Conservation (phyloP, 2,888 invertebrate species). For the Catonia carolina region DNA sequence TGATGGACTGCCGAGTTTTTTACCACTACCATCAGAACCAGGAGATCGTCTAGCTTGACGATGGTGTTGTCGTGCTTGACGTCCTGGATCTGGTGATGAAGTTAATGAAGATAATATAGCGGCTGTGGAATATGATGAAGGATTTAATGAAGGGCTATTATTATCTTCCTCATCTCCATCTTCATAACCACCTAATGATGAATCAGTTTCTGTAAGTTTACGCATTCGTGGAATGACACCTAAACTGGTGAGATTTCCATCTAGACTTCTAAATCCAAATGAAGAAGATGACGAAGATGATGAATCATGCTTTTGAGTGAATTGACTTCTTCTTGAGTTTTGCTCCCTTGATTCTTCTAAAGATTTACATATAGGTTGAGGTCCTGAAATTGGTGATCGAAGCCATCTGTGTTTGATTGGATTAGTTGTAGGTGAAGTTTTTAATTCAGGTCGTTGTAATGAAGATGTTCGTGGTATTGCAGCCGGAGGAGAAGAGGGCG, state of each 20-base stretch:
- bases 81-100: constrained; percentile 34
- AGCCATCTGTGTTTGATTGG: constrained; percentile 36
- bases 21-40: constrained; percentile 40
- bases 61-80: constrained; percentile 28
- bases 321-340: constrained; percentile 51
- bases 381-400: constrained; percentile 35
- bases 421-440: constrained; percentile 34
- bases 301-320: constrained; percentile 49
- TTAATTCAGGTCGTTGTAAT: constrained; percentile 29
- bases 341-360: constrained; percentile 46
- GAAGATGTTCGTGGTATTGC: constrained; percentile 40
- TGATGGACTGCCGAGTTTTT: constrained; percentile 38
- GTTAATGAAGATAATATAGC: constrained; percentile 36
- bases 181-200: constrained; percentile 48
- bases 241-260: constrained; percentile 42
- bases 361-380: constrained; percentile 40
- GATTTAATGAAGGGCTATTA: constrained; percentile 44
- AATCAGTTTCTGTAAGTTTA: constrained; percentile 37
- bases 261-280: constrained; percentile 58
- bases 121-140: constrained; percentile 38
- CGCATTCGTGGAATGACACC: constrained; percentile 40
- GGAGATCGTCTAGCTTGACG: constrained; percentile 39
- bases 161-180: constrained; percentile 50
- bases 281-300: constrained; percentile 52
- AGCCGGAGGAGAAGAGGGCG: constrained; percentile 44